phyloP scores from a whole-genome alignment of 2,797 vertebrate species.

The Takifugu ocellatus region DNA sequence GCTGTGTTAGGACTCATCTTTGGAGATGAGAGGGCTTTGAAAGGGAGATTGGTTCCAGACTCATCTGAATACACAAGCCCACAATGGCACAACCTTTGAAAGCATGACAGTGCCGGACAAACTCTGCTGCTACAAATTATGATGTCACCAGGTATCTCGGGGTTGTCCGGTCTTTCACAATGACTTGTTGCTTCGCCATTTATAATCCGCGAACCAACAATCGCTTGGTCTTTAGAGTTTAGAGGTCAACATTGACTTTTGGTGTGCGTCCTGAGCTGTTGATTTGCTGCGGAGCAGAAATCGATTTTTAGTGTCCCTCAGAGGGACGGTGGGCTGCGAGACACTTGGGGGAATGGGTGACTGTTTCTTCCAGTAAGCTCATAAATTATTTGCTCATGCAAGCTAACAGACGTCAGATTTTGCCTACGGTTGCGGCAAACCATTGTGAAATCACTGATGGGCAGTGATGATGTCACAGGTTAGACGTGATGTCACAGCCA shows the following conservation, averaged over 20 bases:
- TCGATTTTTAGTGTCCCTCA: conserved; percentile 74
- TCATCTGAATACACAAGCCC: conserved; percentile 63
- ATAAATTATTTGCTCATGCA: conserved; percentile 73
- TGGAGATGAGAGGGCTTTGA: conserved; percentile 68
- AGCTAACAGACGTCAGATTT: conserved; percentile 66
- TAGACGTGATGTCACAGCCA: conserved; percentile 78
- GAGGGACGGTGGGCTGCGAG: conserved; percentile 55
- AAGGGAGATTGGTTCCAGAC: conserved; percentile 71
- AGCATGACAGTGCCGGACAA: conserved; percentile 47
- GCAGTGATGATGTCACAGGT: conserved; percentile 74
- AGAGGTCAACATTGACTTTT: conserved; percentile 57
- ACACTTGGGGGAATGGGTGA: conserved; percentile 65
- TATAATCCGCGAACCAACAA: conserved; percentile 37
- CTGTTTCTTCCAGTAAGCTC: conserved; percentile 56
- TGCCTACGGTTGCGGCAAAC: conserved; percentile 69
- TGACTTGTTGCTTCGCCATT: conserved; percentile 49
- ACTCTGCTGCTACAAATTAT: conserved; percentile 40
- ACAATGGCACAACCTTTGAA: conserved; percentile 55
- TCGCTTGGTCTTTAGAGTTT: conserved; percentile 40
- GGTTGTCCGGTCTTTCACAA: conserved; percentile 13
- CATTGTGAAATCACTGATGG: conserved; percentile 66
- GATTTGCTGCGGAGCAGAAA: conserved; percentile 68
- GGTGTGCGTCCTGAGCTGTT: conserved; percentile 49
- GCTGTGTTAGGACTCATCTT: conserved; percentile 70
- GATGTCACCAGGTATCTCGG: conserved; percentile 47